Percentiles rank a stretch among this genome's conserved stretches.
Conservation (phyloP, 2,888 invertebrate species). For the Oithona nana region DNA sequence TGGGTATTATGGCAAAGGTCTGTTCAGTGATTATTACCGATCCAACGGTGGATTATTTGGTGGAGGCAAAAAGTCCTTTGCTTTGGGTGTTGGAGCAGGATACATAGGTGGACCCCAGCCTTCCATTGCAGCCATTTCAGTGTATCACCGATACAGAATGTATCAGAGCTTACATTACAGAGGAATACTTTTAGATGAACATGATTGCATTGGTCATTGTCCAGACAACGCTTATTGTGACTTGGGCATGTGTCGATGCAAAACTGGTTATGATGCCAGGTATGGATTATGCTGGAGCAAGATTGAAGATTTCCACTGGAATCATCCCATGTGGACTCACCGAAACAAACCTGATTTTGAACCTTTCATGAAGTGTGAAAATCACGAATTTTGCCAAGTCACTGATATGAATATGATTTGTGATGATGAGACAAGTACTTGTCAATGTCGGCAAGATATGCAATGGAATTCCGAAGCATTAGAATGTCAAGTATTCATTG, state of each 20-base stretch:
- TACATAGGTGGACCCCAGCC: background rate
- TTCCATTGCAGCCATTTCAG: background rate
- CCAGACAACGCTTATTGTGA: background rate
- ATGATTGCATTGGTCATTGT: background rate
- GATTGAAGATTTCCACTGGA: background rate
- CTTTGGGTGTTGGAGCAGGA: background rate
- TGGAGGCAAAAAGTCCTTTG: background rate
- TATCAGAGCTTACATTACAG: background rate
- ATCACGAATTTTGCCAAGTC: background rate
- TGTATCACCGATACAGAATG: background rate
- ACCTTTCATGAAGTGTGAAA: background rate
- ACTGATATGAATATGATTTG: constrained; percentile 1
- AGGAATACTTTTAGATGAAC: background rate
- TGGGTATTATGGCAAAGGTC: background rate
- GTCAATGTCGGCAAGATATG: background rate
- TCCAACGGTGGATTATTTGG: background rate
- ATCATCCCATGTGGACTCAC: background rate
- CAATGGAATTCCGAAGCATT: background rate
- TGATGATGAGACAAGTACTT: background rate
- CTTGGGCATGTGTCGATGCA: background rate
- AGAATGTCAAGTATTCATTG: constrained; percentile 7
- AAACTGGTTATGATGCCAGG: background rate
- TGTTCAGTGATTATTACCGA: background rate
- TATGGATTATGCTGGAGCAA: too few relatives aligned
- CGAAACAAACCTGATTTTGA: background rate